Percentiles rank a stretch among this genome's conserved stretches.
phyloP scores from a whole-genome alignment of 2,888 invertebrate species.

The Drosophila anomalata region DNA sequence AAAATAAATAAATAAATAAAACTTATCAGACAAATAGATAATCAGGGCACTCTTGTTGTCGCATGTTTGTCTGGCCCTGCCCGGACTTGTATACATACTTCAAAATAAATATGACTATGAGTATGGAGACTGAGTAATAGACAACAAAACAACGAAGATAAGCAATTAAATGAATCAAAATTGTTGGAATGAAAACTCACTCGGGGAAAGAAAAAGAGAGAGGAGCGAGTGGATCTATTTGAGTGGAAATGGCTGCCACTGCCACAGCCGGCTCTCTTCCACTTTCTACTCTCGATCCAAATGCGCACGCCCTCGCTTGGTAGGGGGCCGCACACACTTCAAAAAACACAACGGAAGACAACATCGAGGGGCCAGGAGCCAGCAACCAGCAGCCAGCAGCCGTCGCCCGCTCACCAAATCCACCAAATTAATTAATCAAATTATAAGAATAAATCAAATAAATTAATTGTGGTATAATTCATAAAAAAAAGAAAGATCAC shows the following conservation, averaged over 20 bases:
- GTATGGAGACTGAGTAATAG: slow-evolving; percentile 60
- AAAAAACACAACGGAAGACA: slow-evolving; percentile 64
- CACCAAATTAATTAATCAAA: slow-evolving; percentile 43
- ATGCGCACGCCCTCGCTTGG: slow-evolving; percentile 13
- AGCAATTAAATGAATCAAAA: slow-evolving; percentile 63
- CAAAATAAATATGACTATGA: slow-evolving; percentile 57
- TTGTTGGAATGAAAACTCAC: slow-evolving; percentile 44
- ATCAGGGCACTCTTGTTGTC: slow-evolving; percentile 7
- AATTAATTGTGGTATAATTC: slow-evolving; percentile 13
- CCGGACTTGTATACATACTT: slow-evolving; percentile 5
- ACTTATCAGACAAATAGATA: slow-evolving; percentile 65
- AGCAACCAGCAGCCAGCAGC: slow-evolving; percentile 54
- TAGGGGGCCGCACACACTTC: slow-evolving; percentile 54
- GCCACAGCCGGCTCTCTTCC: slow-evolving; percentile 10
- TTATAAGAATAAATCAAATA: slow-evolving; percentile 33
- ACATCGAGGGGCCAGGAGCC: slow-evolving; percentile 57
- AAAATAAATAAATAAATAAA: slow-evolving; percentile 12
- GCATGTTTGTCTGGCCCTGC: slow-evolving; percentile 35
- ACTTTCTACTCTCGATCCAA: slow-evolving; percentile 29
- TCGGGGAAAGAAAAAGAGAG: slow-evolving; percentile 14
- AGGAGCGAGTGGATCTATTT: slow-evolving; percentile 4
- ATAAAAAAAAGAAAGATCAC: slow-evolving; percentile 34
- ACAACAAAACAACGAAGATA: slow-evolving; percentile 41
- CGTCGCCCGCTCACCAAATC: slow-evolving; percentile 36
- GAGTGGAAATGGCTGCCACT: slow-evolving; percentile 18